Evolutionary conservation across 2,797 vertebrate species (phyloP).

Genomic region (Enteromius thamalakanensis): DNA sequence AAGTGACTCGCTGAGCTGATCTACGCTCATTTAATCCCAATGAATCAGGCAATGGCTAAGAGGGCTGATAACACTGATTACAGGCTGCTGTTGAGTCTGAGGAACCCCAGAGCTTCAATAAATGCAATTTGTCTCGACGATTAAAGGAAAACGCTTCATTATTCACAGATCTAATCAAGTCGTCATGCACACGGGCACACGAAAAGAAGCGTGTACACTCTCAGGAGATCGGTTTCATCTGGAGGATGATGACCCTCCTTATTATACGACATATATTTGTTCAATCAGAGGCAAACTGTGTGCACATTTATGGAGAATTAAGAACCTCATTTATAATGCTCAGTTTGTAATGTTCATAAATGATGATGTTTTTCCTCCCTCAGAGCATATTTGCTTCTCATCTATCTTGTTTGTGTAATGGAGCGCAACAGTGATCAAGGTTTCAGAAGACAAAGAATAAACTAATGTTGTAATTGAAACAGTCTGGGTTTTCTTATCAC

Average conservation of each 20-base stretch:
- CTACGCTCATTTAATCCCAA: conserved; percentile 33
- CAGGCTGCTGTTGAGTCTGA: conserved; percentile 16
- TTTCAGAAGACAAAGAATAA: conserved; percentile 4
- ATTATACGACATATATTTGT: conserved; percentile 21
- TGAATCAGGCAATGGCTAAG: conserved; percentile 32
- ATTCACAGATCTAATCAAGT: conserved; percentile 38
- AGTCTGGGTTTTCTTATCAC: background rate
- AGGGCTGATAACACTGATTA: conserved; percentile 38
- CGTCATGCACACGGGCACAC: background rate
- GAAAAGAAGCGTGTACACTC: background rate
- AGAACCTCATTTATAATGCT: conserved; percentile 1
- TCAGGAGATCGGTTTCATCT: conserved; percentile 18
- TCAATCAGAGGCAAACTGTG: conserved; percentile 2
- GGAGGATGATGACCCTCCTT: conserved; percentile 20
- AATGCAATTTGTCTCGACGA: conserved; percentile 43
- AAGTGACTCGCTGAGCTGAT: background rate
- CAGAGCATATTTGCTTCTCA: conserved; percentile 11
- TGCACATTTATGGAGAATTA: conserved; percentile 2
- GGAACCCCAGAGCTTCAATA: conserved; percentile 25
- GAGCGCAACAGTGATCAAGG: conserved; percentile 5
- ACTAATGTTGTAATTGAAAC: background rate
- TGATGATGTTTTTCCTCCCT: conserved; percentile 1
- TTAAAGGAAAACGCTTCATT: conserved; percentile 38
- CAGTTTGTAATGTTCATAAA: background rate
- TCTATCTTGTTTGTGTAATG: conserved; percentile 5